These are phyloP conservation scores for Xenotilapia longispinis DNA, from an alignment of 2,113 vertebrate genomes.

Conservation along the genomic window DNA sequence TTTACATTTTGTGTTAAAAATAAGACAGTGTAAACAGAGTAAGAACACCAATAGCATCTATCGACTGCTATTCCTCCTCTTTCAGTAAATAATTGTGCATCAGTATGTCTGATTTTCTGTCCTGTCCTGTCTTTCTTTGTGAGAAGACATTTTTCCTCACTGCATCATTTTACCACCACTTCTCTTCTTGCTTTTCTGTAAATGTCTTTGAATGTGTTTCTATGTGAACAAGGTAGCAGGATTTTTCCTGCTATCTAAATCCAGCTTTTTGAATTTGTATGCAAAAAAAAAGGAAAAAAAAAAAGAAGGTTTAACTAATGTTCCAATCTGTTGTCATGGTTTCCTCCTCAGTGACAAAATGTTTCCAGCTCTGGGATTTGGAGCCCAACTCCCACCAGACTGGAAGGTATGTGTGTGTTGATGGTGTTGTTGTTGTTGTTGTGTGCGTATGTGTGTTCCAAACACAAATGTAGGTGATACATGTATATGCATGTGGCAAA, in stretches of 20 bases:
- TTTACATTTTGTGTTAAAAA: neutral
- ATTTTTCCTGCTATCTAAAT: conserved; percentile 36
- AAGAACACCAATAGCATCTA: neutral
- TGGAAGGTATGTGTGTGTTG: conserved; percentile 83
- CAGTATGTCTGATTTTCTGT: neutral
- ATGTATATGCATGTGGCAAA: neutral
- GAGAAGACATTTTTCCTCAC: neutral
- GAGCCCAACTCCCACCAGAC: conserved; percentile 94
- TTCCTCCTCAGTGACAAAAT: conserved; percentile 87
- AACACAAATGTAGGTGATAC: neutral
- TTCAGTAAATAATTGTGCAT: neutral
- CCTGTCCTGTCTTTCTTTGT: neutral
- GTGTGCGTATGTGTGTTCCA: neutral
- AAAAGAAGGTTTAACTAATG: conserved; percentile 20
- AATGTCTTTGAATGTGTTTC: neutral
- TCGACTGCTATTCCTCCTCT: neutral
- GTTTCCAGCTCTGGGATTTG: conserved; percentile 97
- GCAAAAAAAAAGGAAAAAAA: neutral
- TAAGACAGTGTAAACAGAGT: neutral
- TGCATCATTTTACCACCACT: neutral
- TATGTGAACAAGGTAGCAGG: conserved; percentile 16
- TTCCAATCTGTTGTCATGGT: conserved; percentile 58
- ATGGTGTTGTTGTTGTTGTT: neutral
- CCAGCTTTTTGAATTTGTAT: conserved; percentile 24
- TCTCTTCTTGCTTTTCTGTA: neutral